Evolutionary conservation across 2,888 invertebrate species (phyloP).

Genomic region (Philereme vetulata): DNA sequence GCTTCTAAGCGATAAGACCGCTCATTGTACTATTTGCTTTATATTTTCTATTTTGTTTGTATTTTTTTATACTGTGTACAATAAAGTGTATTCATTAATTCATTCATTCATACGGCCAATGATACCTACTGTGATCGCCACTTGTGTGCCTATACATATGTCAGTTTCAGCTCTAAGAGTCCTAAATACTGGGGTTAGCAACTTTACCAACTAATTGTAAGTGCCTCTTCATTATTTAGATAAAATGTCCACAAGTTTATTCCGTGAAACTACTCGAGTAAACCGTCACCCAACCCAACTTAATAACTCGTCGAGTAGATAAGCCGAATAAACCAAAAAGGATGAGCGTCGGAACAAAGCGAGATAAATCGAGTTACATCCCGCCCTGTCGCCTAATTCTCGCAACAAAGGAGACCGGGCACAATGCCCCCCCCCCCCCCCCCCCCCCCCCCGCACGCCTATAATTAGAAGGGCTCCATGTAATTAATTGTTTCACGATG

Average conservation of each 20-base stretch:
- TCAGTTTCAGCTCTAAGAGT: too few relatives aligned
- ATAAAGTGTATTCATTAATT: too few relatives aligned
- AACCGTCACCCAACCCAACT: slow-evolving; percentile 16
- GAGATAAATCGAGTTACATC: slow-evolving; percentile 33
- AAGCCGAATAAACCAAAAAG: slow-evolving; percentile 31
- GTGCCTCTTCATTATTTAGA: neutral
- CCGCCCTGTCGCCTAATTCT: slow-evolving; percentile 23
- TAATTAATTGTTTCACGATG: slow-evolving; percentile 38
- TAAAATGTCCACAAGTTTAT: slow-evolving; percentile 1
- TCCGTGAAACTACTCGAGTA: slow-evolving; percentile 8
- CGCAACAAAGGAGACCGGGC: slow-evolving; percentile 19
- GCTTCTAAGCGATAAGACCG: too few relatives aligned
- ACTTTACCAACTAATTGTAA: neutral
- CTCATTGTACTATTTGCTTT: too few relatives aligned
- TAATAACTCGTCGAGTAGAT: slow-evolving; percentile 22
- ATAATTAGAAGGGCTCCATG: slow-evolving; percentile 33
- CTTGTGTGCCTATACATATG: too few relatives aligned
- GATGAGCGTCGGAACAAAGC: slow-evolving; percentile 31
- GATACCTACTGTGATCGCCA: too few relatives aligned
- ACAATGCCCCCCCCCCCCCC: slow-evolving; percentile 9
- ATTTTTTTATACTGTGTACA: too few relatives aligned
- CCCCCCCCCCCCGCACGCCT: slow-evolving; percentile 6
- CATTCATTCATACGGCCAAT: too few relatives aligned
- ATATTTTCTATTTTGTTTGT: too few relatives aligned
- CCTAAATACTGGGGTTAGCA: neutral